Evolutionary conservation across 2,888 invertebrate genomes (phyloP).

Genomic region (Drosophila multiciliata): DNA sequence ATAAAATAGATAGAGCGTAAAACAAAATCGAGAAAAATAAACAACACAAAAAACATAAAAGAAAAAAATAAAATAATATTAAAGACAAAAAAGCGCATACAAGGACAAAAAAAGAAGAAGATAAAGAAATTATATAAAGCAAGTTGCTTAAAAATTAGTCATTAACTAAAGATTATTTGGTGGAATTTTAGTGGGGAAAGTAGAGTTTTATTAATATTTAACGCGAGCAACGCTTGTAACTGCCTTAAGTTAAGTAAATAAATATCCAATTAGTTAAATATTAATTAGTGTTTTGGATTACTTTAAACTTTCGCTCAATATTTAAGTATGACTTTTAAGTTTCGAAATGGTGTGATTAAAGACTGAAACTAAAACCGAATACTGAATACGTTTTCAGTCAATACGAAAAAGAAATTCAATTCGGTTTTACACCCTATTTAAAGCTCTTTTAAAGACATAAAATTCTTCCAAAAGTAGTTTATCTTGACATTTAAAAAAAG

Average conservation of each 20-base stretch:
- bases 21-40: conserved; percentile 84
- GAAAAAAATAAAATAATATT: conserved; percentile 27
- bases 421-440: neutral
- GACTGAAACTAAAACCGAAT: neutral
- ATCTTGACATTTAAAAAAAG: neutral
- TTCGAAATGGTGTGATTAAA: neutral
- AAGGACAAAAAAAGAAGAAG: neutral
- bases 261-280: neutral
- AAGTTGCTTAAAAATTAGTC: conserved; percentile 2
- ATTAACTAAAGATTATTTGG: neutral
- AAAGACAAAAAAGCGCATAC: conserved; percentile 14
- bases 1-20: conserved; percentile 78
- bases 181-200: neutral
- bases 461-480: accelerated
- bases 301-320: neutral
- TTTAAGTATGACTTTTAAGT: neutral
- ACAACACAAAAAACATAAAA: conserved; percentile 86
- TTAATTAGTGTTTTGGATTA: neutral
- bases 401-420: neutral
- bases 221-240: neutral
- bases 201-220: neutral
- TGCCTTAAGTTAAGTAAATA: neutral
- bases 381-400: neutral
- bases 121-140: neutral
- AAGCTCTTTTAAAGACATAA: neutral